Base-by-base conservation (phyloP, 1,140 invertebrate genomes). In the Brachionus manjavacas region DNA sequence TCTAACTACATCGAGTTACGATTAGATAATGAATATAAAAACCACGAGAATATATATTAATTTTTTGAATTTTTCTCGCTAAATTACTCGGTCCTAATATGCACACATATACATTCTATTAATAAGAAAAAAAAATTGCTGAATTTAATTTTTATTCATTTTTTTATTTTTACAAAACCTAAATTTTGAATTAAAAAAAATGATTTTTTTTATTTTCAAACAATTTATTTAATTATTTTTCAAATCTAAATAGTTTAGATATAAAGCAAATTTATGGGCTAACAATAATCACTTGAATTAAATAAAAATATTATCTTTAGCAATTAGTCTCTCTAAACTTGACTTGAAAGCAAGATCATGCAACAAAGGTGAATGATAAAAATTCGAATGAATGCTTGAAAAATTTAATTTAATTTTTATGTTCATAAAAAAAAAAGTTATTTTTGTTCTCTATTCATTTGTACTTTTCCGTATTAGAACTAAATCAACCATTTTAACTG, bases 291-390 rank as follows among this genome's bases (percentile, higher is more conserved):
- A 72, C 68, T 72, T 72, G 68, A 72, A 72, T 72, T 16, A 72
- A 72, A 72, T 72, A 39, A 39, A 72, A 39, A 35, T 72, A 72
- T 72, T 41, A 41, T 41, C 39, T 31, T 31, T 31, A 68, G 28
- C 31, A 31, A 72, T 72, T 72, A 72, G 39, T 72, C 12, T 72
- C 11, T 39, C 3, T 72, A 6, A 39, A 72, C 16, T 60, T 60
- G 52, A 60, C 52, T 60, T 60, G 52, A 72, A 72, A 72, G 16
- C 16, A 72, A 16, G 68, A 72, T 20, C 68, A 72, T 39, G 68
- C 31, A 70, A 72, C 31, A 72, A 72, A 72, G 68, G 68, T 72
- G 68, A 72, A 72, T 72, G 68, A 72, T 72, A 72, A 72, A 72
- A 35, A 23, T 68, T 31, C 31, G 3, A 72, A 39, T 20, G 20